phyloP scores from a whole-genome alignment of 2,113 vertebrate species.

The Pluvialis apricaria region DNA sequence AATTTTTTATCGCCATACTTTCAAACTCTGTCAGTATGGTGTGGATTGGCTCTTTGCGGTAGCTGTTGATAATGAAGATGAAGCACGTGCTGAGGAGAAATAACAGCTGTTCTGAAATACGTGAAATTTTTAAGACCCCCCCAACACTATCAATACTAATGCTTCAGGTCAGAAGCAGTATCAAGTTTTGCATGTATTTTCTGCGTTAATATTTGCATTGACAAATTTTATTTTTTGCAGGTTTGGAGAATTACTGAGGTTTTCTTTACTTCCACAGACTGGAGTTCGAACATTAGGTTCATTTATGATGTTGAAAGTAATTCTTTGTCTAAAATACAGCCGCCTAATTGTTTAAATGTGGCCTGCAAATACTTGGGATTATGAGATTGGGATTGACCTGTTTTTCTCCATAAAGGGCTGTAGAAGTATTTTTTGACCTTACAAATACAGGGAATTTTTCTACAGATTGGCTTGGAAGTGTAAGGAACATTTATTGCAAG shows the following conservation, averaged over 20 bases:
- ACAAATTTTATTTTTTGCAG: constrained; percentile 28
- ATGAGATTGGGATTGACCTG: background rate
- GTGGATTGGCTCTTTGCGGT: background rate
- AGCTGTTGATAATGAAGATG: background rate
- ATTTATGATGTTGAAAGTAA: background rate
- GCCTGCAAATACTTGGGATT: background rate
- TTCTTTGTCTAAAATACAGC: background rate
- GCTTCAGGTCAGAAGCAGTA: constrained; percentile 11
- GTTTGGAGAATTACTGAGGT: background rate
- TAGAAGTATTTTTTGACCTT: background rate
- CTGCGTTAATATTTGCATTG: constrained; percentile 31
- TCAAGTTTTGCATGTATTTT: constrained; percentile 8
- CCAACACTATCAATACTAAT: background rate
- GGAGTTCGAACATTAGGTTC: background rate
- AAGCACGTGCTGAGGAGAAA: constrained; percentile 22
- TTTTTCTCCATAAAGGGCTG: background rate
- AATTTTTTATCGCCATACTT: background rate
- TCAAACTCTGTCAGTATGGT: background rate
- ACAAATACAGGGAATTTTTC: background rate
- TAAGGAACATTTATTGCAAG: constrained; percentile 6
- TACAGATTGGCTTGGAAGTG: background rate
- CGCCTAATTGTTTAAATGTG: background rate
- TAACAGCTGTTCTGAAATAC: background rate
- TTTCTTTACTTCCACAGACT: constrained; percentile 21
- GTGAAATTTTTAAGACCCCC: background rate